These are phyloP conservation scores for Spinus pinus DNA, from an alignment of 2,797 vertebrate genomes.

Conservation along the genomic window DNA sequence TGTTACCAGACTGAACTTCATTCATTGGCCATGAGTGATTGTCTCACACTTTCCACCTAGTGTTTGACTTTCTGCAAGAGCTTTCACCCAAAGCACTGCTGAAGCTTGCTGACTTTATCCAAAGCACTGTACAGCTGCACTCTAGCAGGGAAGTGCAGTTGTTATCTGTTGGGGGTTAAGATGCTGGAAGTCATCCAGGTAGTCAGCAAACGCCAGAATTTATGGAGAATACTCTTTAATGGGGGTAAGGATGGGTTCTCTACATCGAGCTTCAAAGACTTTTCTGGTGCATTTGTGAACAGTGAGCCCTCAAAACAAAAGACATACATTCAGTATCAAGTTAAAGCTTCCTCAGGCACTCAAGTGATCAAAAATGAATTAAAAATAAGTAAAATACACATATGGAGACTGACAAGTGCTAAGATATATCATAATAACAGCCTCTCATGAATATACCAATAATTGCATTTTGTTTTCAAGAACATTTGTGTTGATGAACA, in stretches of 20 bases:
- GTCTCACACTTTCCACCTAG: not conserved
- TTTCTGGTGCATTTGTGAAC: not conserved
- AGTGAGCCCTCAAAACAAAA: not conserved
- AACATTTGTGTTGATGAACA: not conserved
- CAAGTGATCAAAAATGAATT: not conserved
- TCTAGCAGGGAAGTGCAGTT: not conserved
- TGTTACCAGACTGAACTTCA: not conserved
- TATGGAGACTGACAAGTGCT: not conserved
- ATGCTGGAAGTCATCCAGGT: not conserved
- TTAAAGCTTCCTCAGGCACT: not conserved
- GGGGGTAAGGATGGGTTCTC: not conserved
- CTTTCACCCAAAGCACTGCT: not conserved
- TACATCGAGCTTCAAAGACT: not conserved
- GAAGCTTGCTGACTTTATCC: not conserved
- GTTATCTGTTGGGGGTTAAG: not conserved
- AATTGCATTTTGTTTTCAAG: not conserved
- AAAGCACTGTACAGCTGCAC: not conserved
- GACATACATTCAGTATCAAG: not conserved
- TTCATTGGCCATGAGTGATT: not conserved
- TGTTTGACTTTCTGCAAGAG: not conserved
- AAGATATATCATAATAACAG: not conserved
- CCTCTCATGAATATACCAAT: not conserved
- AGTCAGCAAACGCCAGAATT: not conserved
- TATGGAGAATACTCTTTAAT: not conserved
- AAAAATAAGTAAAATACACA: not conserved